Base-by-base conservation (phyloP, 2,113 vertebrate genomes). In the Rhea americana region DNA sequence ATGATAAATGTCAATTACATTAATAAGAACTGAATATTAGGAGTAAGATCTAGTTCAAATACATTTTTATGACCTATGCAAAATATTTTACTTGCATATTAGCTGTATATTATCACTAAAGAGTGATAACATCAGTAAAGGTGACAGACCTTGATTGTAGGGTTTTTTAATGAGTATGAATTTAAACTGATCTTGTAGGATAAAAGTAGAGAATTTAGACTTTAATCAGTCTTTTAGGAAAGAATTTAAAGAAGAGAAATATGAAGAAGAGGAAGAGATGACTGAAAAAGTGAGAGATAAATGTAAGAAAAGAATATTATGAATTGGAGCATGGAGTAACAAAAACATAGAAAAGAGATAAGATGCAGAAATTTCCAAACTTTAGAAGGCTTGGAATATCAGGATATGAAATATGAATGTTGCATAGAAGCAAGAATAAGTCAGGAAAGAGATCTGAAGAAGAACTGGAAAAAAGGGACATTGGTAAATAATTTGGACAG, bases 1-100 rank as follows among this genome's bases (percentile, higher is more conserved):
- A 88, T 78, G 80, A 76, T 94, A 95, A 96, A 96, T 96, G 45
- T 30, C 6, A n/a, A 41, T 35, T 20, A 7, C 48, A 41, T 35
- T 41, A 53, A 67, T 78, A 39, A 72, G 14, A 47, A 68, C 21
- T 22, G 55, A 11, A 25, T 68, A 56, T 61, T 55, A 55, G 66
- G 19, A 28, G 9, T 72, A 24, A 61, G 20, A 32, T 55, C 6
- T 16, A 68, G 25, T 62, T 62, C 9, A 50, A 74, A 68, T 30
- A 73, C 11, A 48, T 32, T 48, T 7, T 72, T 88, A 67, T 50
- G 48, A 80, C 18, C 0, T 1, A 45, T 45, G 58, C 4, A 58
- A 72, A 72, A 61, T 17, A 62, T 62, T 65, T 75, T 58, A 45
- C 5, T 63, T 61, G 59, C 70, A 61, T 51, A 53, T 62, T 53